Base-by-base conservation (phyloP, 1,140 invertebrate genomes). In the Caenorhabditis brenneri region DNA sequence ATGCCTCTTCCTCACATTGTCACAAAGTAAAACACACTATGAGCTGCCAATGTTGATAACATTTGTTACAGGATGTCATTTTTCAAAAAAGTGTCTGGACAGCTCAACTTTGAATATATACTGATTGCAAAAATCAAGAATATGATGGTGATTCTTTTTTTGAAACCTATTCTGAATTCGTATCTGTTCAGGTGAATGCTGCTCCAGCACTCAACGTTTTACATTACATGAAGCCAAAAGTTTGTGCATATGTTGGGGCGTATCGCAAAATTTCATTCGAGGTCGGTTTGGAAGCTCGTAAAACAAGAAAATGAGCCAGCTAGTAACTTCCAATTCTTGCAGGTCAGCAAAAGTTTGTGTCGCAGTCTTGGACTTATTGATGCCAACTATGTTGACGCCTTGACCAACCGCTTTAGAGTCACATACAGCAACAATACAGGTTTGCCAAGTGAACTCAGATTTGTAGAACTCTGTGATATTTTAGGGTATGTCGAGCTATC, bases 221-320 rank as follows among this genome's bases (percentile, higher is more conserved):
- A n/a, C 83, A 84, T 48, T 84, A 84, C 33, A 84, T 84, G 83
- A 79, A 60, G 46, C 83, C 74, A 36, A 84, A 84, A 60, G 39
- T 84, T 31, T 84, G 83, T 49, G 83, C 83, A 6, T 51, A 79
- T 46, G 78, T 84, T 22, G 83, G 74, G 22, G 83, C 83, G 29
- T 84, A 84, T 22, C 29, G 78, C 0, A 78, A 53, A 42, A 58
- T 80, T 39, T 55, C 78, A 0, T 84, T 84, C 24, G 74, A 84
- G 53, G 83, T 80, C 33, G 3, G 58, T 65, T 36, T 5, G 24
- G 10, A 24, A 36, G 16, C 31, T 65, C 58, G 3, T 36, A 65
- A n/a, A 65, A 65, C 58, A 55, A 55, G 49, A 27, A 9, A 4
- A 58, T 9, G n/a, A 9, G 53, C 2, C 31, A 7, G n/a, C n/a